These are phyloP conservation scores for Chionis minor DNA, from an alignment of 2,113 vertebrate species.

Conservation along the genomic window DNA sequence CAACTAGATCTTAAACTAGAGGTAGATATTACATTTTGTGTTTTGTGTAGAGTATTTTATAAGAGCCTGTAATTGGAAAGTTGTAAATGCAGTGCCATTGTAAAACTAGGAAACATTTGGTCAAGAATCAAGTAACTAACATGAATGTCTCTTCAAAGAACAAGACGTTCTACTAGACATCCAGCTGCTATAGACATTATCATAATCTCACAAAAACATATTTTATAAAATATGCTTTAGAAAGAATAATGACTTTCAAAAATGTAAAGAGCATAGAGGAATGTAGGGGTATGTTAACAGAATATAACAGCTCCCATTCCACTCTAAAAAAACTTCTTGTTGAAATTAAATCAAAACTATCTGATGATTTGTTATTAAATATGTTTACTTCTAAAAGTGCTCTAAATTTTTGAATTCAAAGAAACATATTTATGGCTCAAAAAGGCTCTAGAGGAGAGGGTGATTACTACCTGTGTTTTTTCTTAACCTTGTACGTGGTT, in stretches of 20 bases:
- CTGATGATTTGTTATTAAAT: background rate
- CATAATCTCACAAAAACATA: constrained; percentile 39
- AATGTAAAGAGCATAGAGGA: constrained; percentile 29
- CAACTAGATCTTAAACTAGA: background rate
- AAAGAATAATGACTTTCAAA: constrained; percentile 26
- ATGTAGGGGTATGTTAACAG: background rate
- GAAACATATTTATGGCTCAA: background rate
- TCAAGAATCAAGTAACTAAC: constrained; percentile 41
- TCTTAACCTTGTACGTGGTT: background rate
- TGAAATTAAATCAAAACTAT: constrained; percentile 20
- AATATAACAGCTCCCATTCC: constrained; percentile 4
- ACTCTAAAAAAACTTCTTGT: background rate
- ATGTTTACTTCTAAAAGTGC: background rate
- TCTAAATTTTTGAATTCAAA: background rate
- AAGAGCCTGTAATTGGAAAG: background rate
- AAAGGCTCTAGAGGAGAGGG: background rate
- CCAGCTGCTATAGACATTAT: constrained; percentile 50
- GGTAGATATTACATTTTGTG: background rate
- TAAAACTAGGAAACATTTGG: constrained; percentile 25
- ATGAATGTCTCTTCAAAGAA: constrained; percentile 19
- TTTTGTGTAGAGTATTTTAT: background rate
- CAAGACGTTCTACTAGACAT: constrained; percentile 37
- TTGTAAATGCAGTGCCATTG: background rate
- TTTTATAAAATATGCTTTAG: constrained; percentile 56
- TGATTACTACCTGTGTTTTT: background rate